These are phyloP conservation scores for Scalopus aquaticus DNA, from an alignment of 2,113 vertebrate genomes.

Conservation along the genomic window DNA sequence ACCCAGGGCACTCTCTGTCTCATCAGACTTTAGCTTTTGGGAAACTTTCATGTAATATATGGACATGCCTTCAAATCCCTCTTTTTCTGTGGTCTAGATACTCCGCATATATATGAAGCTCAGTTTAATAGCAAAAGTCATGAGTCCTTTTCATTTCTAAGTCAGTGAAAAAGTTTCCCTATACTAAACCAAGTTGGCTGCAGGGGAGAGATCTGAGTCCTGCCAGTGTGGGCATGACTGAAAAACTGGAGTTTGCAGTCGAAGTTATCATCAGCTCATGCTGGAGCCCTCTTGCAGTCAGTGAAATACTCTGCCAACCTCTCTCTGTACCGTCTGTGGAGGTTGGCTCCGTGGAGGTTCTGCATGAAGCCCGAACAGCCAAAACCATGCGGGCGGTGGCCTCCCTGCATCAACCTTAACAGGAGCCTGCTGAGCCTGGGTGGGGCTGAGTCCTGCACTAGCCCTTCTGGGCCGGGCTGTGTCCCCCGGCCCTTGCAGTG, in stretches of 20 bases:
- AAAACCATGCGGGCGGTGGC: too few species aligned
- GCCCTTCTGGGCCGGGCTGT: too few species aligned
- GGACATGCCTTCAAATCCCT: neutral
- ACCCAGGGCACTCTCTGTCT: neutral
- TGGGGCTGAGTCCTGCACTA: too few species aligned
- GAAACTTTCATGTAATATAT: neutral
- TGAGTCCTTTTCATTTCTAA: neutral
- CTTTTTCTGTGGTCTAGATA: neutral
- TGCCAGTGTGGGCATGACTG: neutral
- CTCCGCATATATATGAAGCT: neutral
- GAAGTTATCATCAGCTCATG: neutral
- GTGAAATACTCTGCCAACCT: neutral
- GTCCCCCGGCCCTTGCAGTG: too few species aligned
- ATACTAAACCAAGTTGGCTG: neutral
- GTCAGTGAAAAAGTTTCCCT: neutral
- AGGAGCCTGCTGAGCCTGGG: neutral
- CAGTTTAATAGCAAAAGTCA: neutral
- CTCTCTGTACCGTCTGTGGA: neutral
- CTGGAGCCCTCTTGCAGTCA: neutral
- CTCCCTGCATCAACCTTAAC: neutral
- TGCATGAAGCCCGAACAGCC: too few species aligned
- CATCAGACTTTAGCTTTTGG: neutral
- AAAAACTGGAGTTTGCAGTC: neutral
- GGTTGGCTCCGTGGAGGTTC: too few species aligned
- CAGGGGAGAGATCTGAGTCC: neutral